phyloP scores from a whole-genome alignment of 2,888 invertebrate genomes.

The Augiades crinisus region DNA sequence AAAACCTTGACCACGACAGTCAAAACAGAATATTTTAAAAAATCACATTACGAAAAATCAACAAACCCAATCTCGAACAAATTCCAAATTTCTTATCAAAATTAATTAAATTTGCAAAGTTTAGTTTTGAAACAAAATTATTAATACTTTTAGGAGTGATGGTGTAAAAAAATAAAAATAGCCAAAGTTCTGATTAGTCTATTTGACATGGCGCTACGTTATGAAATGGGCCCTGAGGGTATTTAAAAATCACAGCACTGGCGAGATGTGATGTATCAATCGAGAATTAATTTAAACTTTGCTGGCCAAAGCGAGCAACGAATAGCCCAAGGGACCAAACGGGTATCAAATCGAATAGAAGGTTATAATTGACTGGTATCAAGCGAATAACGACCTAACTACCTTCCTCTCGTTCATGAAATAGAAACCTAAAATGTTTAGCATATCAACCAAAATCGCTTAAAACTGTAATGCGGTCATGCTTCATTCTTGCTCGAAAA shows the following conservation, averaged over 20 bases:
- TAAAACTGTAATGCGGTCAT: slow-evolving; percentile 26
- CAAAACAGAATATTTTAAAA: too few species aligned
- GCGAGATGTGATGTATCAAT: slow-evolving; percentile 70
- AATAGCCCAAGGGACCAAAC: slow-evolving; percentile 63
- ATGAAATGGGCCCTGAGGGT: slow-evolving; percentile 48
- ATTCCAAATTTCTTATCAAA: not conserved
- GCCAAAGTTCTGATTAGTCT: slow-evolving; percentile 34
- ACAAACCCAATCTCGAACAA: not conserved
- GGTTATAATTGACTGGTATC: slow-evolving; percentile 70
- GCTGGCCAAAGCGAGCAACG: slow-evolving; percentile 67
- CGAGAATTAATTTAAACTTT: slow-evolving; percentile 78
- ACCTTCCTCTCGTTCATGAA: slow-evolving; percentile 47
- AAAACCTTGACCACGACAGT: too few species aligned
- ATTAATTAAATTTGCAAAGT: not conserved
- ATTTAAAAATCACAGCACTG: slow-evolving; percentile 64
- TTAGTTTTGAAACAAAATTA: not conserved
- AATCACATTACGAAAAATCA: not conserved
- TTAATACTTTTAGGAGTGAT: not conserved
- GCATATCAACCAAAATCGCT: slow-evolving; percentile 33
- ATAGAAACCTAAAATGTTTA: slow-evolving; percentile 46
- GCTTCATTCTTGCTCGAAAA: slow-evolving; percentile 44
- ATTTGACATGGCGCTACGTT: slow-evolving; percentile 34
- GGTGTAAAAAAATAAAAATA: slow-evolving; percentile 38
- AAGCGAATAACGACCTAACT: slow-evolving; percentile 59
- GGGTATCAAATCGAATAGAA: slow-evolving; percentile 75